Conservation (phyloP, 2,888 invertebrate genomes). For the Zygogramma bicolorata region DNA sequence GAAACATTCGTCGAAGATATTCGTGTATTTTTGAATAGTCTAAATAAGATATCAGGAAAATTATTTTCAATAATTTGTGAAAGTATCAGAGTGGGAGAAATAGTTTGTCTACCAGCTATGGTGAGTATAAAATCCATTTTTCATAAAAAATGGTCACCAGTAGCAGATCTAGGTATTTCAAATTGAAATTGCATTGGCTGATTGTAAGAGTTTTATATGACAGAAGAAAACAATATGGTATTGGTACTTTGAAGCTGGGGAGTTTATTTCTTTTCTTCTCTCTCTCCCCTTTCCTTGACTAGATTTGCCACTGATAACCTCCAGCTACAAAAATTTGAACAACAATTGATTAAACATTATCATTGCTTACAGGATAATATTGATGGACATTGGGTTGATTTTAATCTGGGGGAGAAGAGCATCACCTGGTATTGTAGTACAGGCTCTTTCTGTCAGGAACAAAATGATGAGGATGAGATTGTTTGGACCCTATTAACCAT, state of each 20-base stretch:
- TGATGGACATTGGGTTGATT: conserved; percentile 37
- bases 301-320: too few species aligned
- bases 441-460: neutral
- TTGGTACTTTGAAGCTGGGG: too few species aligned
- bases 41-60: conserved; percentile 32
- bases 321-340: too few species aligned
- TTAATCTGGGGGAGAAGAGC: conserved; percentile 31
- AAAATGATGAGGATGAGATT: neutral
- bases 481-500: conserved; percentile 27
- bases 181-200: too few species aligned
- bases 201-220: too few species aligned
- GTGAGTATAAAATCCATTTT: conserved; percentile 21
- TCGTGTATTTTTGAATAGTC: conserved; percentile 30
- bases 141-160: neutral
- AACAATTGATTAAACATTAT: too few species aligned
- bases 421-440: conserved; percentile 34
- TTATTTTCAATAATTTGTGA: conserved; percentile 38
- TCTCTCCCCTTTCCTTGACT: too few species aligned
- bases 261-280: too few species aligned
- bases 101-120: conserved; percentile 18
- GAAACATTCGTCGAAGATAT: conserved; percentile 33
- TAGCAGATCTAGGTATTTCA: neutral
- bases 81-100: conserved; percentile 21
- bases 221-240: too few species aligned
- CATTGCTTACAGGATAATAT: conserved; percentile 23